Conservation (phyloP, 2,797 vertebrate genomes). For the Salarias fasciatus region DNA sequence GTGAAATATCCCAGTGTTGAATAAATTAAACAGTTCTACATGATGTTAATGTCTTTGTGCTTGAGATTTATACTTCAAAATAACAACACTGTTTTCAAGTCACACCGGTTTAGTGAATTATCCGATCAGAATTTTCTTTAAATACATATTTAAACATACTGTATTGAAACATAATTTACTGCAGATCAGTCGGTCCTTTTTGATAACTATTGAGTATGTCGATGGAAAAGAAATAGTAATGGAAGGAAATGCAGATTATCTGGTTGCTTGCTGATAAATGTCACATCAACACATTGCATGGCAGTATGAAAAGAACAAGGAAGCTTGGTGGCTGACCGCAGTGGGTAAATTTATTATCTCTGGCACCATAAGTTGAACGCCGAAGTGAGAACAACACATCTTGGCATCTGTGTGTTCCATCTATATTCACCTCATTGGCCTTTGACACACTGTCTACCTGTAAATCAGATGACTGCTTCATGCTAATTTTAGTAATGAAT, state of each 20-base stretch:
- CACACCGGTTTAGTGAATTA: no score
- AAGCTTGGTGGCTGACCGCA: not conserved
- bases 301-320: not conserved
- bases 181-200: no score
- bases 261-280: not conserved
- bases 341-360: not conserved
- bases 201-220: no score
- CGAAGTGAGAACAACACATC: not conserved
- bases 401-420: not conserved
- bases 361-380: not conserved
- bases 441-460: slow-evolving; percentile 3
- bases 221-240: not conserved
- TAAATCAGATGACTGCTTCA: slow-evolving; percentile 10
- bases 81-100: no score
- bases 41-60: no score
- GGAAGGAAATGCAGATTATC: no score
- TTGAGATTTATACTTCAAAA: no score
- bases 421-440: not conserved
- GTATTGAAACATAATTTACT: no score
- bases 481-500: slow-evolving; percentile 5
- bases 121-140: no score
- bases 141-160: no score
- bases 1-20: no score
- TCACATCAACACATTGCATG: not conserved
- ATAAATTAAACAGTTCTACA: no score